phyloP scores from a whole-genome alignment of 2,797 vertebrate genomes.

The Thalassophryne amazonica region DNA sequence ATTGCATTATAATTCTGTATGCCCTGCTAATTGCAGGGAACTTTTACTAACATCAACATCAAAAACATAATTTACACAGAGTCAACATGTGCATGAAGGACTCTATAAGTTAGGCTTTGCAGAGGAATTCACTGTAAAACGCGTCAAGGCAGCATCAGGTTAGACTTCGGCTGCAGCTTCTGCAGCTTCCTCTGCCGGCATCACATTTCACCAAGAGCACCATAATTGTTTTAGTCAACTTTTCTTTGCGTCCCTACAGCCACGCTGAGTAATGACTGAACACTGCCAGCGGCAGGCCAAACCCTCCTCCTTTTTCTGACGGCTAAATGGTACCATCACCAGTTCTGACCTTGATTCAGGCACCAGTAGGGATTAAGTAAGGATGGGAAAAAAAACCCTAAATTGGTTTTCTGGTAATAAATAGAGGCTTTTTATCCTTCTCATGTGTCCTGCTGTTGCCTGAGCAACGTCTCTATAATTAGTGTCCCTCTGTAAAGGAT shows the following conservation, averaged over 20 bases:
- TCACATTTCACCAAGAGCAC: too few relatives aligned
- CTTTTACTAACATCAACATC: too few relatives aligned
- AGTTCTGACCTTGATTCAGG: slow-evolving; percentile 36
- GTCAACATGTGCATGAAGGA: too few relatives aligned
- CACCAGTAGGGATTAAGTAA: neutral
- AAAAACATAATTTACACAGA: too few relatives aligned
- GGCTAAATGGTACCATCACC: slow-evolving; percentile 1
- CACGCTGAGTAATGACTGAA: slow-evolving; percentile 30
- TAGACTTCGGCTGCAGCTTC: too few relatives aligned
- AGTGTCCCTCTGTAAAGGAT: slow-evolving; percentile 39
- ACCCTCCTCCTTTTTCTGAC: neutral
- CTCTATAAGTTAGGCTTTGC: too few relatives aligned
- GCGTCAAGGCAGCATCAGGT: too few relatives aligned
- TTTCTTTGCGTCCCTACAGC: slow-evolving; percentile 32
- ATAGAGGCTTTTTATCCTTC: slow-evolving; percentile 18
- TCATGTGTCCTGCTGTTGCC: slow-evolving; percentile 15
- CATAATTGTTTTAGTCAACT: too few relatives aligned
- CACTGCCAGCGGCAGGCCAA: slow-evolving; percentile 23
- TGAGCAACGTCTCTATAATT: slow-evolving; percentile 40
- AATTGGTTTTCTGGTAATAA: slow-evolving; percentile 3
- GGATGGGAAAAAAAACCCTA: slow-evolving; percentile 6
- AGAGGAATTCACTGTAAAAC: too few relatives aligned
- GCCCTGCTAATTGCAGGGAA: too few relatives aligned
- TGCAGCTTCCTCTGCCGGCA: too few relatives aligned
- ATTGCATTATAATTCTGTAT: too few relatives aligned